A percentile compares a stretch with the other conserved stretches of the same genome.
These are phyloP conservation scores for Xestia ashworthii DNA, from an alignment of 2,888 invertebrate species.

Conservation along the genomic window DNA sequence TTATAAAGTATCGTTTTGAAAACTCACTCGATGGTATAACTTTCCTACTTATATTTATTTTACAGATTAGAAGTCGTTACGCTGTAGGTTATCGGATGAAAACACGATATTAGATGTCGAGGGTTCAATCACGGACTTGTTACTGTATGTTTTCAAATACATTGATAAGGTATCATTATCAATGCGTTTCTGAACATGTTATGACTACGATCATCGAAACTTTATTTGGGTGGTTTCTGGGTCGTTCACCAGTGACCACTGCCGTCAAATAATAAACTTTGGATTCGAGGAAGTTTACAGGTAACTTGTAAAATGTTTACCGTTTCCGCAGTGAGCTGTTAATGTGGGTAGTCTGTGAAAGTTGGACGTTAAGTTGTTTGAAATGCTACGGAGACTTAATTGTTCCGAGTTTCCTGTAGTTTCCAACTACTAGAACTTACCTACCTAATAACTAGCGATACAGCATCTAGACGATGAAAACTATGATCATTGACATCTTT, in stretches of 20 bases:
- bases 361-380: constrained; percentile 43
- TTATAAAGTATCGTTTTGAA: constrained; percentile 32
- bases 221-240: not conserved
- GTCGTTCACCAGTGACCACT: constrained; percentile 7
- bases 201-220: not conserved
- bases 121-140: constrained; percentile 30
- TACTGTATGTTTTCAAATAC: constrained; percentile 18
- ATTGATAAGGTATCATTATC: constrained; percentile 14
- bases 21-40: constrained; percentile 7
- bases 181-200: constrained; percentile 17
- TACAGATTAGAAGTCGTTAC: constrained; percentile 18
- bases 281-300: constrained; percentile 17
- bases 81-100: constrained; percentile 49
- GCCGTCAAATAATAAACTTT: constrained; percentile 9
- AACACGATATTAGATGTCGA: constrained; percentile 34
- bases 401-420: constrained; percentile 15
- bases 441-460: not conserved
- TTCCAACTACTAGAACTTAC: constrained; percentile 11
- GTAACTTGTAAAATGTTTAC: constrained; percentile 36
- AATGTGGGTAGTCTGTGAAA: constrained; percentile 35
- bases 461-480: not conserved
- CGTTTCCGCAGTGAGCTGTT: constrained; percentile 38
- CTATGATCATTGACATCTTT: not conserved
- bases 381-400: constrained; percentile 27
- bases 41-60: not conserved